phyloP scores from a whole-genome alignment of 2,888 invertebrate species.

The Drosophila subsilvestris region DNA sequence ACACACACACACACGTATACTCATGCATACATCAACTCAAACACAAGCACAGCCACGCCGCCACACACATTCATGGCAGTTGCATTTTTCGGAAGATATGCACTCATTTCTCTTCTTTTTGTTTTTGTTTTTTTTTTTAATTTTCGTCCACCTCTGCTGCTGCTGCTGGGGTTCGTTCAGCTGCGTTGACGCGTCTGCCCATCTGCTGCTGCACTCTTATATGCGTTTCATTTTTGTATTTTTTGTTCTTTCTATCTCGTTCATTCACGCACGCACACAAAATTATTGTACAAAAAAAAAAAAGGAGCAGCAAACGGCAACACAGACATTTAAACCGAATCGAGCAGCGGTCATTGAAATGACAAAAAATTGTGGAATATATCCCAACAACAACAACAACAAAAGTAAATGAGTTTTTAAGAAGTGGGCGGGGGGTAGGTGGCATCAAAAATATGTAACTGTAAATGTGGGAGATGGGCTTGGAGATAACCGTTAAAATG shows the following conservation, averaged over 20 bases:
- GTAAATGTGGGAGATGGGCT: conserved; percentile 7
- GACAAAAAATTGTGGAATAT: conserved; percentile 71
- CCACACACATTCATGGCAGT: conserved; percentile 50
- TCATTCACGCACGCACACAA: conserved; percentile 74
- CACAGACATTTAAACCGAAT: background rate
- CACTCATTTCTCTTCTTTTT: conserved; percentile 66
- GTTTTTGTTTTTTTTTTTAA: conserved; percentile 12
- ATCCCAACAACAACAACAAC: conserved; percentile 26
- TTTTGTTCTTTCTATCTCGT: conserved; percentile 73
- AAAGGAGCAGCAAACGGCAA: background rate
- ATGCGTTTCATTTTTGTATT: conserved; percentile 40
- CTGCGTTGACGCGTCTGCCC: conserved; percentile 21
- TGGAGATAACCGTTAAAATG: conserved; percentile 58
- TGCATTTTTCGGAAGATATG: conserved; percentile 80
- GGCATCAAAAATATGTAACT: conserved; percentile 50
- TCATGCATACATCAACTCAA: conserved; percentile 45
- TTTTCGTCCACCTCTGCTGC: conserved; percentile 37
- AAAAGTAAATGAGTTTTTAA: conserved; percentile 31
- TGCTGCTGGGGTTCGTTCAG: conserved; percentile 34
- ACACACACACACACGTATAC: conserved; percentile 13
- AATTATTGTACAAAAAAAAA: background rate
- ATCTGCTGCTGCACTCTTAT: conserved; percentile 46
- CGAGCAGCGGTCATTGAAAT: conserved; percentile 65
- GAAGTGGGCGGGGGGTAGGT: conserved; percentile 16
- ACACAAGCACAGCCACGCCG: conserved; percentile 38